These are phyloP conservation scores for Microcebus murinus DNA, from an alignment of 2,113 vertebrate species.

Conservation along the genomic window DNA sequence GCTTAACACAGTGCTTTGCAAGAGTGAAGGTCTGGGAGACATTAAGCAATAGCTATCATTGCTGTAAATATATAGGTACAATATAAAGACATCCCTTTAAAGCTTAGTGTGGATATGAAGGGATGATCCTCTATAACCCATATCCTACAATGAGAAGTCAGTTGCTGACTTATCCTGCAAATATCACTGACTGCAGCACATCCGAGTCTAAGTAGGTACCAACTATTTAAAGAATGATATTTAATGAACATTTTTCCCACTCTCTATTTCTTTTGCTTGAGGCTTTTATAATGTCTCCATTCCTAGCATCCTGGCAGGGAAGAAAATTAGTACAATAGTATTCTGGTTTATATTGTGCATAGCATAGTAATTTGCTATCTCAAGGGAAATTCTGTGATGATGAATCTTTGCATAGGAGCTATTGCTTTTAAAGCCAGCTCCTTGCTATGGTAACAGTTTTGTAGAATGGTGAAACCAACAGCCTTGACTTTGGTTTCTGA, in stretches of 20 bases:
- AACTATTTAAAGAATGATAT: neutral
- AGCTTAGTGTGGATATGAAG: neutral
- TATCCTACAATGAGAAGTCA: neutral
- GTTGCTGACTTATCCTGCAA: neutral
- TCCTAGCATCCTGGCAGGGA: neutral
- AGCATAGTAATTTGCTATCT: slow-evolving; percentile 20
- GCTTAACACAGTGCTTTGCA: neutral
- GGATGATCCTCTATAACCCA: neutral
- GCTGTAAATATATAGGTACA: neutral
- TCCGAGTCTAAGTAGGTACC: neutral
- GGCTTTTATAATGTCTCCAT: neutral
- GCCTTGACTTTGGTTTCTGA: too few species aligned
- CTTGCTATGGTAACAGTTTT: too few species aligned
- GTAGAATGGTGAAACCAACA: too few species aligned
- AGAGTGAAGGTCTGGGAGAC: too few species aligned
- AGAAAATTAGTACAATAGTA: neutral
- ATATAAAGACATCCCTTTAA: neutral
- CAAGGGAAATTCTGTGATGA: neutral
- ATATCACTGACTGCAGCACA: neutral
- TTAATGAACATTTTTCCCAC: slow-evolving; percentile 17
- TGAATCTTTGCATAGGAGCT: neutral
- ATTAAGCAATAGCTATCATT: neutral
- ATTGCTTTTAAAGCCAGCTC: neutral
- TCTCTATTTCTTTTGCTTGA: neutral
- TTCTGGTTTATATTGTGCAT: neutral